Conservation (phyloP, 2,113 vertebrate species). For the Eleginops maclovinus region DNA sequence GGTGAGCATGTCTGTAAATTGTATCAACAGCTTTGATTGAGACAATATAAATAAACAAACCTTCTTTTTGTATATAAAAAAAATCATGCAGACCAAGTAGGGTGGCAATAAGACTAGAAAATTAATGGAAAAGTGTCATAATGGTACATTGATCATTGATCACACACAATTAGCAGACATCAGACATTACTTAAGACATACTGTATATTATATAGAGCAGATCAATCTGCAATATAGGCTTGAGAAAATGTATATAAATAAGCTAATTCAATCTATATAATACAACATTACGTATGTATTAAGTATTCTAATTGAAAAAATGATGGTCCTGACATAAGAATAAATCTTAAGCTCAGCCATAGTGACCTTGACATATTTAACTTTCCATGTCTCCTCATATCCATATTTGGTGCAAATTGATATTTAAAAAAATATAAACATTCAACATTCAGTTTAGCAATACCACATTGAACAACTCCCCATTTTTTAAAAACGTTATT, state of each 20-base stretch:
- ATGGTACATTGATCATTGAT: not conserved
- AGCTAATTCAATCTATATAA: not conserved
- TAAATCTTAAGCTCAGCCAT: not conserved
- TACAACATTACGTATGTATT: not conserved
- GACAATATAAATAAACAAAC: not conserved
- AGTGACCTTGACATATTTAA: not conserved
- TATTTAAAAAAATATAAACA: no score
- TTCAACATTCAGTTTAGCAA: not conserved
- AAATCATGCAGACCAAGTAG: not conserved
- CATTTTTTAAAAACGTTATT: not conserved
- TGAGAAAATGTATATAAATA: conserved; percentile 4
- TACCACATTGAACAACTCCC: not conserved
- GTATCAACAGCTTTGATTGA: not conserved
- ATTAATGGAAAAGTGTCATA: not conserved
- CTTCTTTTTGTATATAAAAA: not conserved
- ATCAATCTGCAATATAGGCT: conserved; percentile 3
- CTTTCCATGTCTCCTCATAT: no score
- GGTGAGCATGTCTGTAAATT: not conserved
- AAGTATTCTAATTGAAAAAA: not conserved
- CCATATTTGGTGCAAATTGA: not conserved
- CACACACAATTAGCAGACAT: not conserved
- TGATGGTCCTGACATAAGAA: not conserved
- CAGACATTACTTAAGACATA: conserved; percentile 1
- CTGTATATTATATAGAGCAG: not conserved
- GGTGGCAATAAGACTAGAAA: not conserved